A percentile compares a stretch with the other conserved stretches of the same genome.
Evolutionary conservation across 2,888 invertebrate species (phyloP).

Genomic region (Drosophila melanocephala): DNA sequence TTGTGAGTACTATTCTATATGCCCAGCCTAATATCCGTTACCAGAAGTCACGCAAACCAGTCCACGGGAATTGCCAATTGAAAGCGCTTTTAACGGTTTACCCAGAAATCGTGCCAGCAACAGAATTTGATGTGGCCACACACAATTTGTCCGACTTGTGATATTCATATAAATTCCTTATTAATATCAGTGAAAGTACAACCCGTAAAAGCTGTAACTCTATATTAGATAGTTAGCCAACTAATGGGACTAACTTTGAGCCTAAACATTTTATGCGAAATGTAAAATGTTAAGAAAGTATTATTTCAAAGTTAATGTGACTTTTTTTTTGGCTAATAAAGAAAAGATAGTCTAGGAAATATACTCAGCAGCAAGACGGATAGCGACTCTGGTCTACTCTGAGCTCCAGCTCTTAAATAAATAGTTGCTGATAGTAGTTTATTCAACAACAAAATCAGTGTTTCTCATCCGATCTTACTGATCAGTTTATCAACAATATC

Average conservation of each 20-base stretch:
- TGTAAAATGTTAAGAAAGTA: too few species aligned
- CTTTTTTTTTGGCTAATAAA: too few species aligned
- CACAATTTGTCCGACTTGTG: background rate
- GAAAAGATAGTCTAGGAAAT: too few species aligned
- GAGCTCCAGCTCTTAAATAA: too few species aligned
- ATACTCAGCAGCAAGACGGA: background rate
- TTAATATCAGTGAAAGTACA: background rate
- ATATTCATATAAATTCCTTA: background rate
- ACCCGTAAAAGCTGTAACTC: background rate
- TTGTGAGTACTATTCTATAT: conserved; percentile 11
- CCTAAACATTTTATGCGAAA: too few species aligned
- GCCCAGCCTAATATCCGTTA: conserved; percentile 34
- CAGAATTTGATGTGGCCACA: background rate
- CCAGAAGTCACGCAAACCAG: conserved; percentile 54
- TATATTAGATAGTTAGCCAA: background rate
- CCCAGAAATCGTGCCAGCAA: conserved; percentile 14
- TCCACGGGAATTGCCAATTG: conserved; percentile 20
- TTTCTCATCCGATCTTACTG: too few species aligned
- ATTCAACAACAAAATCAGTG: too few species aligned
- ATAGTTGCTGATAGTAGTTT: too few species aligned
- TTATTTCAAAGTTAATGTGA: background rate
- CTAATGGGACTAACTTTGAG: background rate
- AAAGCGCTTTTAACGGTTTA: conserved; percentile 17
- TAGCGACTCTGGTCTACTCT: background rate
- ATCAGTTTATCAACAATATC: too few species aligned